phyloP scores from a whole-genome alignment of 2,888 invertebrate species.

The Nineta flava region DNA sequence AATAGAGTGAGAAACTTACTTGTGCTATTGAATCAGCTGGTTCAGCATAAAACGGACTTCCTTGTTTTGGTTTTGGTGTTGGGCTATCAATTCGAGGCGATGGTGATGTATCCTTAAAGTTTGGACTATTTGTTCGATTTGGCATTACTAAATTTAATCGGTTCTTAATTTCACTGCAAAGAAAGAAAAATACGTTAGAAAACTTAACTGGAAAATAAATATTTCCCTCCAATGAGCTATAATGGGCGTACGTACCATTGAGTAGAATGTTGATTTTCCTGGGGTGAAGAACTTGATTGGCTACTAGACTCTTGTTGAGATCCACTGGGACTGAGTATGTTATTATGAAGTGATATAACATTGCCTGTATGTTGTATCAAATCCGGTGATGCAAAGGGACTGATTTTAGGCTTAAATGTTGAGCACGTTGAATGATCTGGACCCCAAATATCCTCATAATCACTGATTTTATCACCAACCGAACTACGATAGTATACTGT shows the following conservation, averaged over 20 bases:
- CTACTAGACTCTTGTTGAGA: constrained; percentile 16
- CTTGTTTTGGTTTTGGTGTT: constrained; percentile 38
- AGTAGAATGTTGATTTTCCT: constrained; percentile 10
- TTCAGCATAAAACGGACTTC: constrained; percentile 79
- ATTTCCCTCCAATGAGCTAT: not conserved
- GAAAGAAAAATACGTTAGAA: not conserved
- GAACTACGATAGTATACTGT: constrained; percentile 72
- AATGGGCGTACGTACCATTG: not conserved
- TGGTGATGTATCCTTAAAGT: not conserved
- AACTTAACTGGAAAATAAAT: not conserved
- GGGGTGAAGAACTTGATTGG: constrained; percentile 19
- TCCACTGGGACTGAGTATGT: constrained; percentile 28
- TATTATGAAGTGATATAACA: constrained; percentile 38
- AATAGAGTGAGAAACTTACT: constrained; percentile 17
- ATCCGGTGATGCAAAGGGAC: constrained; percentile 23
- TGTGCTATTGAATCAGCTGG: constrained; percentile 70
- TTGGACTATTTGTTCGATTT: not conserved
- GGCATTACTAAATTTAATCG: not conserved
- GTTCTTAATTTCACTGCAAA: constrained; percentile 2
- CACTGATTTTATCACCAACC: constrained; percentile 80
- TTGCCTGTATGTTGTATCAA: constrained; percentile 30
- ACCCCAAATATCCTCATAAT: constrained; percentile 86
- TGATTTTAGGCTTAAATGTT: constrained; percentile 11
- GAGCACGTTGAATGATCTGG: constrained; percentile 11
- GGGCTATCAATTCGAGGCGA: not conserved